Evolutionary conservation across 2,797 vertebrate species (phyloP), one percentile per base, ranked within the genome.

Genomic region (Syngnathus acus): DNA sequence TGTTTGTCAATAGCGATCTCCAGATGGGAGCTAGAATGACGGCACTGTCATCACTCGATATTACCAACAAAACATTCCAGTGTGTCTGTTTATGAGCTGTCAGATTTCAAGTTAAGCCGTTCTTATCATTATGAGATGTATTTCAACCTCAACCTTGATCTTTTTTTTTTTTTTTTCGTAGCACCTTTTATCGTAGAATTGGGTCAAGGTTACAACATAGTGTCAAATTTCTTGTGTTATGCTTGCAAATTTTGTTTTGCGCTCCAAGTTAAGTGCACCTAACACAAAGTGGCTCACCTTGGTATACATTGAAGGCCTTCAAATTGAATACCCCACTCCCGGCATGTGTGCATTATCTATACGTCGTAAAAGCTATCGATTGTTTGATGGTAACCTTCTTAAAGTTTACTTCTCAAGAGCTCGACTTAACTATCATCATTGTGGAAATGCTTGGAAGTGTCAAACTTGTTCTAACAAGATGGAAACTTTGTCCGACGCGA

Each of bases 261-360:
- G 32, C 42, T n/a, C 8, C 42, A 9, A 45, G 21, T 21, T 62
- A 43, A 62, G 42, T 62, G 60, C 40, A 62, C 19, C 59, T 14
- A 42, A 61, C n/a, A 13, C 59, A 61, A 61, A 61, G 59, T 60
- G 38, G 38, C n/a, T n/a, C 39, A 60, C 42, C 11, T 43, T 61
- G 9, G 9, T 61, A 43, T 43, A 61, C 39, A 14, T 61, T 21
- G 38, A 42, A 45, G 60, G 40, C 40, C 42, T 45, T 45, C 40
- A 26, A 40, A 26, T 73, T 79, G 69, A 32, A 37, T 32, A 21
- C 19, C 8, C 50, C 19, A 62, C 60, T n/a, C 54, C 57, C 1
- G 9, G 39, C 59, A 21, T 43, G 10, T 9, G 14, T 62, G 60
- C 60, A 45, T 62, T 62, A 62, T 45, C 60, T 45, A 26, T 45